These are phyloP conservation scores for Mimumesa dahlbomi DNA, from an alignment of 2,888 invertebrate genomes.

Conservation along the genomic window DNA sequence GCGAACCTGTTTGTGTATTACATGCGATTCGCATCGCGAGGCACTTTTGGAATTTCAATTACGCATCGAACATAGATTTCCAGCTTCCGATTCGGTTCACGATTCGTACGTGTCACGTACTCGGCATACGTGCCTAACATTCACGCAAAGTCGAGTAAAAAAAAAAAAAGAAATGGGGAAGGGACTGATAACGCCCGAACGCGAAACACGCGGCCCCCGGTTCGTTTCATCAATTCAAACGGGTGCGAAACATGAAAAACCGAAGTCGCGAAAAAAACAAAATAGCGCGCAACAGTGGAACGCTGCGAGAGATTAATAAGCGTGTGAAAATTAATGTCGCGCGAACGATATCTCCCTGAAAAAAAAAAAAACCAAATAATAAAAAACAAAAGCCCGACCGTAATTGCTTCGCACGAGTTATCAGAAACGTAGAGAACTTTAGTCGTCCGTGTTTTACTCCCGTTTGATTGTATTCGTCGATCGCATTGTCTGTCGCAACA, in stretches of 20 bases:
- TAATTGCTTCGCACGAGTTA: not conserved
- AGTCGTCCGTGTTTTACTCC: not conserved
- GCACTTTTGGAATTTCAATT: slow-evolving; percentile 50
- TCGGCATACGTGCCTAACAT: slow-evolving; percentile 47
- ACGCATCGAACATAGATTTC: slow-evolving; percentile 16
- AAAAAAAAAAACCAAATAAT: not conserved
- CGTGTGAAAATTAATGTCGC: no score
- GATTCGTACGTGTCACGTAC: slow-evolving; percentile 49
- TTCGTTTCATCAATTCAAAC: slow-evolving; percentile 34
- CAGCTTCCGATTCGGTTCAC: slow-evolving; percentile 44
- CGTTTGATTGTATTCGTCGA: not conserved
- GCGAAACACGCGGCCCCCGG: slow-evolving; percentile 2
- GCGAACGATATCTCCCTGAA: no score
- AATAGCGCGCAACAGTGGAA: no score
- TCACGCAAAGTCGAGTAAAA: slow-evolving; percentile 12
- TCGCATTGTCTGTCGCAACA: no score
- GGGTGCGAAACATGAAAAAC: not conserved
- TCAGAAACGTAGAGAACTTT: not conserved
- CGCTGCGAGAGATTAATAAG: no score
- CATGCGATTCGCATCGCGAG: slow-evolving; percentile 2
- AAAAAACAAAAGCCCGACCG: no score
- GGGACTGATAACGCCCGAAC: slow-evolving; percentile 32
- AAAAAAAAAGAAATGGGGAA: slow-evolving; percentile 34
- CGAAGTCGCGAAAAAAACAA: not conserved
- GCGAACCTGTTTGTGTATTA: slow-evolving; percentile 8